Base-by-base conservation (phyloP, 2,797 vertebrate genomes). In the Mormyrus proboscirostris region DNA sequence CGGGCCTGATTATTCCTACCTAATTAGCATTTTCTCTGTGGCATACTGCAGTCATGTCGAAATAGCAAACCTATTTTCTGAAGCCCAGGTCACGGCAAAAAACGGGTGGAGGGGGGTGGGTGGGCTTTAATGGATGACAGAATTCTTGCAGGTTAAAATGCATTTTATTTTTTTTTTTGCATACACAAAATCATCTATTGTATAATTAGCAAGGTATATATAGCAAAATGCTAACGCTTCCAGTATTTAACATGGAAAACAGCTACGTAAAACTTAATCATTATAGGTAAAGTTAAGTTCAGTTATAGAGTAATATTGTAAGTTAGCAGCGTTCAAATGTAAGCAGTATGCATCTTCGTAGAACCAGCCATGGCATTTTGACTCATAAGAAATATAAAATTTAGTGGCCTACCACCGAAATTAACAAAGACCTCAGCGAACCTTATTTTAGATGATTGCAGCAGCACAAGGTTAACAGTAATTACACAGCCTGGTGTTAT, bases 21-120 rank as follows among this genome's bases (percentile, higher is more conserved):
- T 95, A 96, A 96, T 96, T 95, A 96, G 94, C 94, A 85, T 94
- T 92, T 86, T 90, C 91, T 93, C 90, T 94, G 93, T 94, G 93
- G 76, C 92, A 92, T 91, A 95, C 93, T 90, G 90, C 93, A 92
- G 92, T 91, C 91, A 92, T 91, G 93, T 93, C 93, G 94, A 93
- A 94, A 95, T 93, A 94, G 94, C 94, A 92, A 85, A 90, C 86
- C 91, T 90, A 91, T 92, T 95, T 93, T 92, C 92, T 93, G 92
- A 94, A 91, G 47, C 85, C 33, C 53, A 50, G 51, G 65, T 76
- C 62, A 89, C 16, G 38, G 29, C n/a, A n/a, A 79, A 57, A 57
- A 50, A 44, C 1, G 2, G 51, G 16, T 14, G 50, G 1, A 2
- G 51, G 16, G 19, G 16, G 55, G 44, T 1, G 6, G 65, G 29